phyloP scores from a whole-genome alignment of 1,140 invertebrate species.

The Apis cerana region DNA sequence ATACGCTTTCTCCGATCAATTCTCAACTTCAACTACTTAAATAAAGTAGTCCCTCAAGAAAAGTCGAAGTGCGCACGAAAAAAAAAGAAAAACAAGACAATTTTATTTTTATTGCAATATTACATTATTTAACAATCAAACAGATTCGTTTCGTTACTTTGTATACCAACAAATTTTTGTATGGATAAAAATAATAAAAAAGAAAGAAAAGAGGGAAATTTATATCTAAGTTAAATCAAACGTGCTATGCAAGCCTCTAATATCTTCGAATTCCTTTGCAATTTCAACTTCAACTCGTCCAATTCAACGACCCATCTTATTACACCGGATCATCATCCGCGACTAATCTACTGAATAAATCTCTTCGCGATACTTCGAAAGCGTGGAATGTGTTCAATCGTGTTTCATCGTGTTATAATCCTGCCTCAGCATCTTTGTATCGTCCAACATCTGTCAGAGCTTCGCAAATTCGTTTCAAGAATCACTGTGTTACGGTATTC shows the following conservation, averaged over 20 bases:
- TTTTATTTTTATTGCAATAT: no score
- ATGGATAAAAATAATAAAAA: no score
- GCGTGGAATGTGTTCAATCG: neutral
- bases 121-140: no score
- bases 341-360: conserved; percentile 6
- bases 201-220: no score
- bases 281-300: neutral
- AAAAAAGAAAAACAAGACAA: no score
- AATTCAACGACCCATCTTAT: neutral
- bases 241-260: neutral
- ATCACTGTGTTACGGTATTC: conserved; percentile 13
- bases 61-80: no score
- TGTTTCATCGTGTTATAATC: conserved; percentile 1
- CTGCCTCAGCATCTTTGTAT: neutral
- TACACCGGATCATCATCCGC: neutral
- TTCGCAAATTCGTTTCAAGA: neutral
- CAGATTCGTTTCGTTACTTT: no score
- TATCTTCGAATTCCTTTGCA: neutral
- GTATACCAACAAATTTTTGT: no score
- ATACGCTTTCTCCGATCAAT: no score
- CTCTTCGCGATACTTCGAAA: neutral
- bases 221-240: no score
- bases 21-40: no score
- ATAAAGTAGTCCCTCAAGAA: no score
- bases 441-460: neutral